Conservation (phyloP, 2,888 invertebrate genomes). For the Cartodere bifasciata region DNA sequence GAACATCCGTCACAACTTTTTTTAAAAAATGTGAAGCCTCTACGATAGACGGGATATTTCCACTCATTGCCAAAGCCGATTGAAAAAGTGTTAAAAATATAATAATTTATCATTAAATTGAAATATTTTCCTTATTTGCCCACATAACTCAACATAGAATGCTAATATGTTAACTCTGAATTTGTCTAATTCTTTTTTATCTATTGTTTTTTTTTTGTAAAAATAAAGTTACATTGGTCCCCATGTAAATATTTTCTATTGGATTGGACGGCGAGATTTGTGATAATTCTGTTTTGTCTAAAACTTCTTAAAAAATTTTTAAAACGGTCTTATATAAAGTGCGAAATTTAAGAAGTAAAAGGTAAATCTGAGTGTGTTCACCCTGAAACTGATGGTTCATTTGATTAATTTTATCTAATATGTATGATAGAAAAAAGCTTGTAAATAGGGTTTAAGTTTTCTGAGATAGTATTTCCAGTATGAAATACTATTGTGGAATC, state of each 20-base stretch:
- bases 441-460: slow-evolving; percentile 2
- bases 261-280: background rate
- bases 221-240: slow-evolving; percentile 1
- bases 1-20: slow-evolving; percentile 8
- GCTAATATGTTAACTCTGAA: background rate
- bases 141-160: slow-evolving; percentile 3
- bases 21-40: slow-evolving; percentile 8
- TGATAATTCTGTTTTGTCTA: background rate
- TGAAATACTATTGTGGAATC: too few species aligned
- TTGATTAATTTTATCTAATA: slow-evolving; percentile 6
- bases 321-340: background rate
- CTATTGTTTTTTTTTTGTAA: background rate
- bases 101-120: slow-evolving; percentile 6
- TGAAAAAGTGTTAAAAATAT: slow-evolving; percentile 5
- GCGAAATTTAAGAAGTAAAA: background rate
- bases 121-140: slow-evolving; percentile 5
- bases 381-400: slow-evolving; percentile 8
- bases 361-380: slow-evolving; percentile 5
- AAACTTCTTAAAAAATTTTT: background rate
- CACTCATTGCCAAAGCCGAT: slow-evolving; percentile 10
- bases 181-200: background rate
- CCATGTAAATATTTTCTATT: slow-evolving; percentile 1
- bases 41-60: slow-evolving; percentile 9
- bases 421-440: slow-evolving; percentile 8
- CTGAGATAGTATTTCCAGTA: too few species aligned